Conservation (phyloP, 2,888 invertebrate species). For the Caenorhabditis macrosperma region DNA sequence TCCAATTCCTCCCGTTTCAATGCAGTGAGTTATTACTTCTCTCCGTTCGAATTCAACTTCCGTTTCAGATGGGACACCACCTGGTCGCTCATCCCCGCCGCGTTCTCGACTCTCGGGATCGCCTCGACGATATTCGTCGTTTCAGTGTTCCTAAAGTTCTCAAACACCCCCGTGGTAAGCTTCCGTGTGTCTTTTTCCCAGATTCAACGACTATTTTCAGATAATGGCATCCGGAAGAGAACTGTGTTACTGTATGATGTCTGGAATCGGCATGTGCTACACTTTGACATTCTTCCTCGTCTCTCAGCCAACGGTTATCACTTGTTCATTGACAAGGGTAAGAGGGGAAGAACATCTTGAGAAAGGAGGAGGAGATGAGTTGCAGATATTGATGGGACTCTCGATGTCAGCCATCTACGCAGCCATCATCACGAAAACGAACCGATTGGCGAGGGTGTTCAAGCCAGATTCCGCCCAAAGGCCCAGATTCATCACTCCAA, state of each 20-base stretch:
- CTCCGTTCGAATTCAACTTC: background rate
- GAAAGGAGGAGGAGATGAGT: too few species aligned
- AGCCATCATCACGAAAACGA: constrained; percentile 87
- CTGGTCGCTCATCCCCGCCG: constrained; percentile 85
- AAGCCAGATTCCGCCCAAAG: constrained; percentile 86
- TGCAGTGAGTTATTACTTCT: constrained; percentile 81
- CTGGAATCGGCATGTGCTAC: constrained; percentile 86
- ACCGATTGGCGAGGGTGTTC: constrained; percentile 86
- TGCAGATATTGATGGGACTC: constrained; percentile 82
- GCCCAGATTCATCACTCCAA: constrained; percentile 87
- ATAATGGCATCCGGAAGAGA: constrained; percentile 89
- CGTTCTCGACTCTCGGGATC: constrained; percentile 85
- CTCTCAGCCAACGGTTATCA: constrained; percentile 85
- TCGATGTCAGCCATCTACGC: constrained; percentile 87
- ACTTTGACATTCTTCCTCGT: constrained; percentile 86
- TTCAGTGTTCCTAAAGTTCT: constrained; percentile 85
- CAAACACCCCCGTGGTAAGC: constrained; percentile 84
- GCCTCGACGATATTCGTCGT: constrained; percentile 84
- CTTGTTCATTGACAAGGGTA: constrained; percentile 84
- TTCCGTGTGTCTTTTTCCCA: background rate
- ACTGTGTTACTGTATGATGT: constrained; percentile 86
- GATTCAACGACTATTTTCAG: constrained; percentile 45
- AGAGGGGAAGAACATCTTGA: too few species aligned
- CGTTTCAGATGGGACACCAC: constrained; percentile 80
- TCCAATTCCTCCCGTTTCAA: constrained; percentile 83